These are phyloP conservation scores for Podarcis siculus DNA, from an alignment of 2,797 vertebrate species.

Conservation along the genomic window DNA sequence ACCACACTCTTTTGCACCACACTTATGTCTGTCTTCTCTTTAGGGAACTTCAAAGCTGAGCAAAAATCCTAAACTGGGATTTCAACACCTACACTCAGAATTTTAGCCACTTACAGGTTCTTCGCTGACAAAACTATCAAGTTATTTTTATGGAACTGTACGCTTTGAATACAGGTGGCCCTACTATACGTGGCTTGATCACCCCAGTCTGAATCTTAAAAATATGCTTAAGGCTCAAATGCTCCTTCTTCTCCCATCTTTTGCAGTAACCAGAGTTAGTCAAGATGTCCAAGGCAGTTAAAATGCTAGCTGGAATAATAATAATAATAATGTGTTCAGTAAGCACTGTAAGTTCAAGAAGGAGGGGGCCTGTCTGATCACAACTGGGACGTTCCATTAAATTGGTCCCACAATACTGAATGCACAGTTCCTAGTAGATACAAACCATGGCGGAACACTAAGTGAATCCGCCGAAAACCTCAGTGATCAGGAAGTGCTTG, in stretches of 20 bases:
- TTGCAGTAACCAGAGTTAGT: neutral
- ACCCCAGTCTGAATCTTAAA: neutral
- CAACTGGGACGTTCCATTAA: no score
- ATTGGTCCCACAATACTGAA: no score
- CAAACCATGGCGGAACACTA: no score
- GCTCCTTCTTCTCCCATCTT: neutral
- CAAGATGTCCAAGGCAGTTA: neutral
- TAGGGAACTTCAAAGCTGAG: neutral
- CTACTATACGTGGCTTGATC: neutral
- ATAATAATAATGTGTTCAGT: no score
- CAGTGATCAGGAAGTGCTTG: no score
- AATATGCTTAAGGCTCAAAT: neutral
- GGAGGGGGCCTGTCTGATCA: no score
- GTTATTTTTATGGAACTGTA: neutral
- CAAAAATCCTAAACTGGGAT: neutral
- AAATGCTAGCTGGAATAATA: neutral
- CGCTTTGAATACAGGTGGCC: neutral
- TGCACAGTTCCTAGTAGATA: no score
- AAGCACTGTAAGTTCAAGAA: no score
- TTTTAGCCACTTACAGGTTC: neutral
- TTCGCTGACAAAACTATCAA: neutral
- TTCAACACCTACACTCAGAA: neutral
- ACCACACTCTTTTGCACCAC: neutral
- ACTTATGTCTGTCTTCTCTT: neutral
- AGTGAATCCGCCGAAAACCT: no score